Evolutionary conservation across 2,888 invertebrate species (phyloP).

Genomic region (Tenthredo amoena): DNA sequence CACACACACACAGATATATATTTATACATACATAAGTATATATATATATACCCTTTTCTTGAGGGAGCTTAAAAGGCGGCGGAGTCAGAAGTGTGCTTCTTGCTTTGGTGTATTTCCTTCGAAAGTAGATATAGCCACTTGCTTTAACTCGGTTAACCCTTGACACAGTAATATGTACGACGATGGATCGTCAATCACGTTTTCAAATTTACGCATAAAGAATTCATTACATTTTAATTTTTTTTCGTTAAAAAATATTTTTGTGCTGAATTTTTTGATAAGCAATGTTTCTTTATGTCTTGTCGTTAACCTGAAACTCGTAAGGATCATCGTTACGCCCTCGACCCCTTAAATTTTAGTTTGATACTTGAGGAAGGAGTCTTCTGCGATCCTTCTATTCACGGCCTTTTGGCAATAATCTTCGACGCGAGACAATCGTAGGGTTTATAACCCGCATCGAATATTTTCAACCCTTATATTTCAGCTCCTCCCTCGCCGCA

Average conservation of each 20-base stretch:
- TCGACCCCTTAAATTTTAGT: slow-evolving; percentile 22
- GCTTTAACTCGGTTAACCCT: slow-evolving; percentile 20
- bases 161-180: slow-evolving; percentile 24
- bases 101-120: slow-evolving; percentile 14
- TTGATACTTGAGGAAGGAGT: slow-evolving; percentile 12
- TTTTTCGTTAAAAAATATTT: background rate
- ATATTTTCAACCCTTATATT: slow-evolving; percentile 39
- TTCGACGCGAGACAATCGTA: slow-evolving; percentile 43
- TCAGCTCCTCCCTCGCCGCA: slow-evolving; percentile 44
- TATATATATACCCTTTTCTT: background rate
- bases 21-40: background rate
- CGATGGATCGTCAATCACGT: background rate
- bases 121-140: background rate
- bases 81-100: background rate
- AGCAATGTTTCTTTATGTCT: background rate
- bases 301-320: slow-evolving; percentile 3
- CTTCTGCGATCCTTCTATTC: background rate
- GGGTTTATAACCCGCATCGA: slow-evolving; percentile 50
- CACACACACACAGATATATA: background rate
- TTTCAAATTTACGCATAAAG: no score
- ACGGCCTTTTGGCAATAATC: background rate
- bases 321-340: background rate
- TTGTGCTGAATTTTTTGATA: background rate
- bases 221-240: background rate
- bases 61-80: background rate